Conservation (phyloP, 2,113 vertebrate species). For the Campylorhamphus procurvoides region DNA sequence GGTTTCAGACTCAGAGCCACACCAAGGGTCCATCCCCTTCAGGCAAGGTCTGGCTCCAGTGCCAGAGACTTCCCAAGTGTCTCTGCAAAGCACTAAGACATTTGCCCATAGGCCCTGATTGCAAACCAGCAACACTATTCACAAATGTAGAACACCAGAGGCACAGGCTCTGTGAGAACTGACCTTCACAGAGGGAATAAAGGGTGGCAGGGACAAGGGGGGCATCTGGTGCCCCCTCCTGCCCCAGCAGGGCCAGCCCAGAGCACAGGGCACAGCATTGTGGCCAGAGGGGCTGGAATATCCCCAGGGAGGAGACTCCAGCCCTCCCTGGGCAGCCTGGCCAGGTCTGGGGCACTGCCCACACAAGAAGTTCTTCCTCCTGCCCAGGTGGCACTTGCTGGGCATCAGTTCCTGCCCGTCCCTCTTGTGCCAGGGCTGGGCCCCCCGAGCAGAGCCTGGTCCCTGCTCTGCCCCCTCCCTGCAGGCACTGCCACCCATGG, state of each 20-base stretch:
- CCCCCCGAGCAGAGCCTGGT: background rate
- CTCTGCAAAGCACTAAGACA: background rate
- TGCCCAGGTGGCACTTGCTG: background rate
- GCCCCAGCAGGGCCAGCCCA: background rate
- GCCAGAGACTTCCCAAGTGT: background rate
- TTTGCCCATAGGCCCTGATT: background rate
- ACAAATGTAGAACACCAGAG: background rate
- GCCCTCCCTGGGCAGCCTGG: background rate
- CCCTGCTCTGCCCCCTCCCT: background rate
- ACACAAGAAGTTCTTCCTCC: background rate
- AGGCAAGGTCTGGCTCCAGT: background rate
- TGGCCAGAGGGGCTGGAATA: background rate
- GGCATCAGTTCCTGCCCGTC: background rate
- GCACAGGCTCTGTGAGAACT: rapidly evolving
- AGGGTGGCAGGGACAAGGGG: background rate
- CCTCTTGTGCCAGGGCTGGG: background rate
- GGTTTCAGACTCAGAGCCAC: background rate
- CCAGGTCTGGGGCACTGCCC: background rate
- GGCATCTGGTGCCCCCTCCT: background rate
- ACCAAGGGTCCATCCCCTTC: background rate
- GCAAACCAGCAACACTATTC: background rate
- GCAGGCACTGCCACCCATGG: rapidly evolving
- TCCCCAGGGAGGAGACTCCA: background rate
- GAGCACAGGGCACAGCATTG: background rate
- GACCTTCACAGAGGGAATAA: background rate